Evolutionary conservation across 2,888 invertebrate species (phyloP).

Genomic region (Chrysomela aeneicollis): DNA sequence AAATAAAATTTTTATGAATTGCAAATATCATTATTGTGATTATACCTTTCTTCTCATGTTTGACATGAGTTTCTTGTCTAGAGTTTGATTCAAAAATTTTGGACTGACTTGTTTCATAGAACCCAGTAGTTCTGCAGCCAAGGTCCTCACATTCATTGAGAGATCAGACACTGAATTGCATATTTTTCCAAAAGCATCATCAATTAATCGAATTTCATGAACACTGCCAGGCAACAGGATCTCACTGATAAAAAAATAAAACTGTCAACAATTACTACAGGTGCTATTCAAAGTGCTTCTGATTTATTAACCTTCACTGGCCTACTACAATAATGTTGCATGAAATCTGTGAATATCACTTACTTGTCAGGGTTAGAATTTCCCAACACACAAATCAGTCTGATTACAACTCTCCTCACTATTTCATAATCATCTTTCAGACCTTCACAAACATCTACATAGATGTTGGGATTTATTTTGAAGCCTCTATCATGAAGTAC

Average conservation of each 20-base stretch:
- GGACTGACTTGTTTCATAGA: slow-evolving; percentile 87
- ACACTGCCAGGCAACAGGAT: slow-evolving; percentile 77
- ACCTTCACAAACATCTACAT: slow-evolving; percentile 75
- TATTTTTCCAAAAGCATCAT: slow-evolving; percentile 95
- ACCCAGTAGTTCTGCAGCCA: slow-evolving; percentile 87
- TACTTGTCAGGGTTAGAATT: slow-evolving; percentile 89
- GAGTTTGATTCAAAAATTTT: slow-evolving; percentile 90
- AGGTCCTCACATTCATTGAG: slow-evolving; percentile 85
- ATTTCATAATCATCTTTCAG: slow-evolving; percentile 94
- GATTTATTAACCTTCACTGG: too few species aligned
- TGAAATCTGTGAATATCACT: too few species aligned
- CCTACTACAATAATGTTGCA: too few species aligned
- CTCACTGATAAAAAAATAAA: slow-evolving; percentile 64
- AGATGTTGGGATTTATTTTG: slow-evolving; percentile 76
- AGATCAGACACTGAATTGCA: slow-evolving; percentile 94
- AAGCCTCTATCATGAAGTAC: slow-evolving; percentile 84
- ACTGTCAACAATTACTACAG: neutral
- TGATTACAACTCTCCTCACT: slow-evolving; percentile 85
- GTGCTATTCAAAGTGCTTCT: neutral
- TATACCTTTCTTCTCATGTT: slow-evolving; percentile 79
- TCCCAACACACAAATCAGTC: slow-evolving; percentile 85
- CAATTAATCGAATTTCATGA: slow-evolving; percentile 87
- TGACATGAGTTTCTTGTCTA: slow-evolving; percentile 98
- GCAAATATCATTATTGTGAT: neutral
- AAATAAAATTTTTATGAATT: too few species aligned